These are phyloP conservation scores for Danaus chrysippus DNA, from an alignment of 2,888 invertebrate genomes.

Conservation along the genomic window DNA sequence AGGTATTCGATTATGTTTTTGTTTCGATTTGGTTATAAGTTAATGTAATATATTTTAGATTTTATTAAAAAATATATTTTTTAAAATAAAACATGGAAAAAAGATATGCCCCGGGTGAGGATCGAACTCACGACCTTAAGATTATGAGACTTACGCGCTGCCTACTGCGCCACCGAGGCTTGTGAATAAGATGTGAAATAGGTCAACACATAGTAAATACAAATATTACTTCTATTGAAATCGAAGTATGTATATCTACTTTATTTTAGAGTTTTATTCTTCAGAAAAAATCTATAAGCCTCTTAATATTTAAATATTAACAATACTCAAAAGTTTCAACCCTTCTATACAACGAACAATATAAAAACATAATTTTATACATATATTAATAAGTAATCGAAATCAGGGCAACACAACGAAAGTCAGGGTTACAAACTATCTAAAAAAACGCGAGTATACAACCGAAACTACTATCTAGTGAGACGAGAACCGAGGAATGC, in stretches of 20 bases:
- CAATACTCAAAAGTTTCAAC: too few species aligned
- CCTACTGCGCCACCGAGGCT: constrained; percentile 75
- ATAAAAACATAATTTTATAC: too few species aligned
- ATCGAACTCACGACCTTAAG: constrained; percentile 94
- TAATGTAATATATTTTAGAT: neutral
- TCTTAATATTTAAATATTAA: too few species aligned
- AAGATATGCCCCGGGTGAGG: constrained; percentile 86
- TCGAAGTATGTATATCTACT: neutral
- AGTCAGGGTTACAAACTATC: neutral
- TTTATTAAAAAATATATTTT: constrained; percentile 18
- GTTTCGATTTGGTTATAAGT: neutral
- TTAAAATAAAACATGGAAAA: constrained; percentile 21
- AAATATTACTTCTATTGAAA: neutral
- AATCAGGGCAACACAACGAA: neutral
- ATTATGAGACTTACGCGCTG: constrained; percentile 92
- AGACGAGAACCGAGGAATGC: constrained; percentile 33
- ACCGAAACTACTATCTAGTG: constrained; percentile 1
- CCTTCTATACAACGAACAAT: too few species aligned
- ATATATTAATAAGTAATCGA: too few species aligned
- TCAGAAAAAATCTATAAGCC: too few species aligned
- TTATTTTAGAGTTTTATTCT: too few species aligned
- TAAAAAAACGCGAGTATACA: neutral
- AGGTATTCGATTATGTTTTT: neutral
- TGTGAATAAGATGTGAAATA: constrained; percentile 18
- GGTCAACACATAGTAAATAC: constrained; percentile 15